Conservation (phyloP, 2,113 vertebrate species). For the Platysteira castanea region DNA sequence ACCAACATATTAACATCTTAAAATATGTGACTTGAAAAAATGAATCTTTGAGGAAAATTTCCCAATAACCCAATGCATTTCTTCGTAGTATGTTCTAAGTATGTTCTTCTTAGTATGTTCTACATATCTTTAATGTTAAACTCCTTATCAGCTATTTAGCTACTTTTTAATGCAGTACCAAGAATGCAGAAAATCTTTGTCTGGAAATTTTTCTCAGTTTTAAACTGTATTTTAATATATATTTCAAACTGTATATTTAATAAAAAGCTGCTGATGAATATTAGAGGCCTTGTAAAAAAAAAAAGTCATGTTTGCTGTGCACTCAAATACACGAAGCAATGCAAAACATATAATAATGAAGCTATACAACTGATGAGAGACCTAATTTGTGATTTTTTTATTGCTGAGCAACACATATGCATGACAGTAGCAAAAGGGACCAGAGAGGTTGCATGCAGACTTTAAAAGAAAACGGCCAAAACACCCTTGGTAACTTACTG, state of each 20-base stretch:
- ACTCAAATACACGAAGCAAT: neutral
- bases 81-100: neutral
- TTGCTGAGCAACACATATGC: neutral
- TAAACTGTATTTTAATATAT: neutral
- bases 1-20: neutral
- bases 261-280: neutral
- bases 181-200: neutral
- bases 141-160: neutral
- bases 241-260: neutral
- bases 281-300: neutral
- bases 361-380: neutral
- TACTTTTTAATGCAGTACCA: neutral
- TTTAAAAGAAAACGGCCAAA: neutral
- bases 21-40: neutral
- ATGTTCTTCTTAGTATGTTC: neutral
- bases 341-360: neutral
- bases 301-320: neutral
- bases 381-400: neutral
- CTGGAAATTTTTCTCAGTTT: neutral
- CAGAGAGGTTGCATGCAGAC: neutral
- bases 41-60: neutral
- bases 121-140: neutral
- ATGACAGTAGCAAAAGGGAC: neutral
- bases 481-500: conserved; percentile 76
- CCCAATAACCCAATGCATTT: neutral